Percentiles rank a stretch among this genome's conserved stretches.
phyloP scores from a whole-genome alignment of 1,140 invertebrate species.

The Drosophila bocki region DNA sequence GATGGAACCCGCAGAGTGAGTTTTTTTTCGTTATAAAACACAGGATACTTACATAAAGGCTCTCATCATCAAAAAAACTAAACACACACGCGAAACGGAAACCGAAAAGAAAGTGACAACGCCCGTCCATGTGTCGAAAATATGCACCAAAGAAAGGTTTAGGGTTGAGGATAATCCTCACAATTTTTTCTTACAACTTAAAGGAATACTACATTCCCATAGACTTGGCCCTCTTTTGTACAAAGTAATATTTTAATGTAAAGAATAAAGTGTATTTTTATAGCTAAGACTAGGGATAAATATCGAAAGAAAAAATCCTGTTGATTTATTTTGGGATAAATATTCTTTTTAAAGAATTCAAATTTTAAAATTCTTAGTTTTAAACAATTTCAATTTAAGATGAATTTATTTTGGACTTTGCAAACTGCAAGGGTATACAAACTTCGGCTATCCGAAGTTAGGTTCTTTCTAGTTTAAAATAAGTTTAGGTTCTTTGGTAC shows the following conservation, averaged over 20 bases:
- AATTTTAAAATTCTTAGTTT: too few species aligned
- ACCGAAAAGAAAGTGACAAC: conserved; percentile 27
- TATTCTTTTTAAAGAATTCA: too few species aligned
- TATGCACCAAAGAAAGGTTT: conserved; percentile 69
- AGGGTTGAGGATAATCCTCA: background rate
- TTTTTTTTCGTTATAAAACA: conserved; percentile 51
- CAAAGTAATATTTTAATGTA: background rate
- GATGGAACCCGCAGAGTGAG: conserved; percentile 79
- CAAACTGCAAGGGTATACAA: too few species aligned
- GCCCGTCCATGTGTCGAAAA: conserved; percentile 77
- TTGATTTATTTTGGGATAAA: too few species aligned
- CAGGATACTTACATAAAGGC: conserved; percentile 67
- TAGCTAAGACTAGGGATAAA: background rate
- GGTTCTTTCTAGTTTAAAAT: too few species aligned
- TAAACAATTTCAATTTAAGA: too few species aligned
- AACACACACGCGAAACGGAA: conserved; percentile 34
- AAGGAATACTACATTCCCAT: background rate
- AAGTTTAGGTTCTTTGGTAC: too few species aligned
- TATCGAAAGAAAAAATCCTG: too few species aligned
- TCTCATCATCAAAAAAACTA: background rate
- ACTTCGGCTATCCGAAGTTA: too few species aligned
- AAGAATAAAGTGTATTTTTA: background rate
- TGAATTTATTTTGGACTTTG: too few species aligned
- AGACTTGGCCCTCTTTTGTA: background rate
- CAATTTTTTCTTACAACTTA: background rate